A percentile compares a stretch with the other conserved stretches of the same genome.
phyloP scores from a whole-genome alignment of 2,888 invertebrate species.

The Lottia scabra region DNA sequence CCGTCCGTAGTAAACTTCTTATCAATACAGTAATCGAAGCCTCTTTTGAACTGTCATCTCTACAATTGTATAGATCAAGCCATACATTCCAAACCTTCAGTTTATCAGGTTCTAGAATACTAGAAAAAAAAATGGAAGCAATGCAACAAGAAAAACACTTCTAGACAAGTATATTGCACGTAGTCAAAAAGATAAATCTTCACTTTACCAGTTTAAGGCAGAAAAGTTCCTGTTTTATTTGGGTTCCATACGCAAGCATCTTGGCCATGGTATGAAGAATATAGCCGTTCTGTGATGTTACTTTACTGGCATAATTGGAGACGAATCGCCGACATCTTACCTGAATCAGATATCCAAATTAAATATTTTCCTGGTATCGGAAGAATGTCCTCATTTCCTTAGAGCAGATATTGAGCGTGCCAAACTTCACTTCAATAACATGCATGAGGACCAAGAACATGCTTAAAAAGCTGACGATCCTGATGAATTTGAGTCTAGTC shows the following conservation, averaged over 20 bases:
- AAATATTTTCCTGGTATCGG: slow-evolving; percentile 21
- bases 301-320: slow-evolving; percentile 39
- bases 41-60: slow-evolving; percentile 30
- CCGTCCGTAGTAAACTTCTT: slow-evolving; percentile 33
- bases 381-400: slow-evolving; percentile 29
- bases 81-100: slow-evolving; percentile 35
- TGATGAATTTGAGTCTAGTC: too few species aligned
- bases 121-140: slow-evolving; percentile 23
- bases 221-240: slow-evolving; percentile 24
- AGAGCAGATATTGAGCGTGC: slow-evolving; percentile 33
- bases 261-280: slow-evolving; percentile 38
- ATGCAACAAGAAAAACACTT: slow-evolving; percentile 25
- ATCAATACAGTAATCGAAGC: slow-evolving; percentile 37
- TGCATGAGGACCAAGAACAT: not conserved
- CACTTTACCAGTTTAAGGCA: slow-evolving; percentile 28
- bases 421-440: not conserved
- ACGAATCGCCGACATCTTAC: slow-evolving; percentile 33
- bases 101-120: slow-evolving; percentile 30
- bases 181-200: slow-evolving; percentile 21
- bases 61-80: slow-evolving; percentile 34
- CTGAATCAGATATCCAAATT: slow-evolving; percentile 20
- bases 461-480: too few species aligned
- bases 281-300: slow-evolving; percentile 27
- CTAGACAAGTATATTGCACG: slow-evolving; percentile 31
- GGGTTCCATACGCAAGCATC: slow-evolving; percentile 22